Evolutionary conservation across 2,797 vertebrate genomes (phyloP).

Genomic region (Hephaestus fuliginosus): DNA sequence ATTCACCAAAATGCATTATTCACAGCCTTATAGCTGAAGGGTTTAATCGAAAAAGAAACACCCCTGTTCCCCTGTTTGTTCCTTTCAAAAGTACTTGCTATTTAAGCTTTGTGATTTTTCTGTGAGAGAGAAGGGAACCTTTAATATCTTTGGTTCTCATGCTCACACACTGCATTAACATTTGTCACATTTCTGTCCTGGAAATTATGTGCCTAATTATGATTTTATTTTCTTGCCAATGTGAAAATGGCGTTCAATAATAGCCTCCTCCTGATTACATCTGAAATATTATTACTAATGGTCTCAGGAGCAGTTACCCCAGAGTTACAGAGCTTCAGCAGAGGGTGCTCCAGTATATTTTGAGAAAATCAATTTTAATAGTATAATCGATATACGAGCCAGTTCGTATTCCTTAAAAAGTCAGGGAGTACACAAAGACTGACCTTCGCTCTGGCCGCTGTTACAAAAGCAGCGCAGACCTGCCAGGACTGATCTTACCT

Average conservation of each 20-base stretch:
- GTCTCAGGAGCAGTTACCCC: constrained; percentile 48
- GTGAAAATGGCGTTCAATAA: constrained; percentile 62
- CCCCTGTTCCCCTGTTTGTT: constrained; percentile 15
- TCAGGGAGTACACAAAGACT: constrained; percentile 64
- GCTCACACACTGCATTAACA: constrained; percentile 3
- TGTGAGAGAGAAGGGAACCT: background rate
- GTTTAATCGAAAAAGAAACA: constrained; percentile 35
- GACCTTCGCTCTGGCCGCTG: constrained; percentile 71
- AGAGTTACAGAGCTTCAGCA: constrained; percentile 45
- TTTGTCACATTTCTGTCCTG: constrained; percentile 23
- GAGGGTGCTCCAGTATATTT: constrained; percentile 62
- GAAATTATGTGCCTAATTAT: constrained; percentile 66
- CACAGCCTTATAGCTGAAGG: constrained; percentile 42
- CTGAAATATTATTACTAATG: constrained; percentile 74
- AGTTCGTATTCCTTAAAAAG: constrained; percentile 70
- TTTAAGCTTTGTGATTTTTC: constrained; percentile 22
- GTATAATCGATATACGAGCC: constrained; percentile 75
- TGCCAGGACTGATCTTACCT: constrained; percentile 67
- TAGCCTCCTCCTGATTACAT: constrained; percentile 68
- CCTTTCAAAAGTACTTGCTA: constrained; percentile 32
- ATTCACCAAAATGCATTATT: constrained; percentile 69
- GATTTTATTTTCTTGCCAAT: constrained; percentile 55
- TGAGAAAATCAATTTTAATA: constrained; percentile 82
- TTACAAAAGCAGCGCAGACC: constrained; percentile 60
- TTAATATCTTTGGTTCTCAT: background rate